Evolutionary conservation across 2,113 vertebrate genomes (phyloP), one percentile per base, ranked within the genome.

Genomic region (Sorex araneus): DNA sequence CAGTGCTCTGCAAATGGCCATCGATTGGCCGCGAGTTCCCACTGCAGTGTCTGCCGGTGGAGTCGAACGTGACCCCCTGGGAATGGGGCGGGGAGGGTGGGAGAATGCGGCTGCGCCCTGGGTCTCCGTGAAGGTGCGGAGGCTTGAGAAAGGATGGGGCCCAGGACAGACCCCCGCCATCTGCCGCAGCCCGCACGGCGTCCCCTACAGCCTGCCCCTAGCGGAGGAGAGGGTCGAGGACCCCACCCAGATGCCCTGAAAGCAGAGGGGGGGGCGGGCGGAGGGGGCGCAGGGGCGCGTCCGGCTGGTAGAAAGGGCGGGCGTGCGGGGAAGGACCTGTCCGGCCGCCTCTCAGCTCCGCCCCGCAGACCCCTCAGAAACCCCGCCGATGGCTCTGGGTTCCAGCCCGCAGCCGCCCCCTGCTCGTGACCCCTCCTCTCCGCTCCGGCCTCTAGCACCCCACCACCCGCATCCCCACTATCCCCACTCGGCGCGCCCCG

Each of bases 31-130:
- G 45, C 60, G 45, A 84, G 86, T 82, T 94, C 83, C 84, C 91
- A 84, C 96, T 87, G 97, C 96, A 87, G 95, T 79, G 81, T 92
- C 92, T 93, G 94, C 94, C 89, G 94, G 87, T 94, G 89, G 77
- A 95, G 71, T 67, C 64, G 25, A 76, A 57, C 30, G 75, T 67
- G 87, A 74, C 45, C 73, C 84, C 47, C 82, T 2, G 40, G 88
- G 92, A 93, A 57, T 23, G 12, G 85, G 81, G 76, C 74, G 57
- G 89, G 92, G 86, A 75, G 86, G 92, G 86, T 92, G 87, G 89
- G 69, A 89, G 50, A 89, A 95, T 84, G 95, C 89, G 77, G 91
- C 94, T 94, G 88, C 69, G 89, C 84, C 77, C 45, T 85, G 69
- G 3, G 25, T 93, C 86, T 73, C 76, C 15, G 9, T 10, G 30